These are phyloP conservation scores for Spicauda simplicius DNA, from an alignment of 2,888 invertebrate genomes.

Conservation along the genomic window DNA sequence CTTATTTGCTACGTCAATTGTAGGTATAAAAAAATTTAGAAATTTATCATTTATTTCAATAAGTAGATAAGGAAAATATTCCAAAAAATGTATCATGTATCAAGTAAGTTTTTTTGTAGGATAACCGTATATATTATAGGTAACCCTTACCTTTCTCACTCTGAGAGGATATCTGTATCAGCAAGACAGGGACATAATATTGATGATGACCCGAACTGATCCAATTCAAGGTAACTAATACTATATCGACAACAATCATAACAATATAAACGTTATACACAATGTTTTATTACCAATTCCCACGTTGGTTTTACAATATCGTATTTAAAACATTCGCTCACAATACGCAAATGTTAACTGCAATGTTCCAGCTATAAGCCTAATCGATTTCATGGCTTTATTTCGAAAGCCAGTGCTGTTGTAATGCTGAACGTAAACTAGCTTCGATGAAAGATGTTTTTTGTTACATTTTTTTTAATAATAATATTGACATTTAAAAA, in stretches of 20 bases:
- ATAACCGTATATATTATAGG: too few species aligned
- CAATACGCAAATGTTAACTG: slow-evolving; percentile 34
- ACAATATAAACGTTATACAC: slow-evolving; percentile 22
- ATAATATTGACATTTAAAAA: neutral
- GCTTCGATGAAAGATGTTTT: neutral
- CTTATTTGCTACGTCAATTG: too few species aligned
- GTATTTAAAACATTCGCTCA: slow-evolving; percentile 33
- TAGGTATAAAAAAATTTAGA: too few species aligned
- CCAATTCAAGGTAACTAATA: neutral
- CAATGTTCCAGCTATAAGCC: slow-evolving; percentile 37
- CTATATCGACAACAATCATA: slow-evolving; percentile 13
- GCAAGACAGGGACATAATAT: too few species aligned
- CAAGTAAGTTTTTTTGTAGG: too few species aligned
- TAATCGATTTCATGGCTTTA: slow-evolving; percentile 36
- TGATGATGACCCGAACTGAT: neutral
- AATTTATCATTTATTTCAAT: too few species aligned
- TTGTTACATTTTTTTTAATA: neutral
- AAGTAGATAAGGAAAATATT: too few species aligned
- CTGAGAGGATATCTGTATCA: too few species aligned
- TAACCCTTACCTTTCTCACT: too few species aligned
- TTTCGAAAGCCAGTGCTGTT: slow-evolving; percentile 25
- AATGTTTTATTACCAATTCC: slow-evolving; percentile 28
- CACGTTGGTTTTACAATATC: slow-evolving; percentile 28
- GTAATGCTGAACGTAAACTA: slow-evolving; percentile 13
- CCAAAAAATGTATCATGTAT: too few species aligned